A percentile compares a stretch with the other conserved stretches of the same genome.
These are phyloP conservation scores for Hystrix brachyura DNA, from an alignment of 2,113 vertebrate genomes.

Conservation along the genomic window DNA sequence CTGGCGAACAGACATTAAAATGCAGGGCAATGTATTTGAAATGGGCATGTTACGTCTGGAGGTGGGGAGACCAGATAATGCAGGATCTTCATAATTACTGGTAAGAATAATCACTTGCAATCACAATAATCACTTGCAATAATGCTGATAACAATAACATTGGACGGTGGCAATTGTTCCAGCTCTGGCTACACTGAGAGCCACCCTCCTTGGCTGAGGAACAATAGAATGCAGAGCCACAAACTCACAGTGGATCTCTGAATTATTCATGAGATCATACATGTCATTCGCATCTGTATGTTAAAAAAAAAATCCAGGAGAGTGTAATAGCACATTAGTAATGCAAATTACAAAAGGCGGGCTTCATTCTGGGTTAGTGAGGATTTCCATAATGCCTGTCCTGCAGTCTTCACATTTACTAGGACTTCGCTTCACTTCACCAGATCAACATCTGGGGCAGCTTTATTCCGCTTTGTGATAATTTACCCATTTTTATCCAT, in stretches of 20 bases:
- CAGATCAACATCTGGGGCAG: neutral
- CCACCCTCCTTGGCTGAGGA: conserved; percentile 44
- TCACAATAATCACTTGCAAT: conserved; percentile 73
- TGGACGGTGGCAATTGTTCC: conserved; percentile 55
- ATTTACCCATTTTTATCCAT: neutral
- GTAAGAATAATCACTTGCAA: conserved; percentile 70
- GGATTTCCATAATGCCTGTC: conserved; percentile 37
- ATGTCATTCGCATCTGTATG: conserved; percentile 75
- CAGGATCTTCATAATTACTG: conserved; percentile 56
- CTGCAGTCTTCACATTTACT: neutral
- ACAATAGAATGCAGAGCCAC: conserved; percentile 78
- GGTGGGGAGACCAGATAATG: conserved; percentile 49
- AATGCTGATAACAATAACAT: conserved; percentile 69
- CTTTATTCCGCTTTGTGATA: neutral
- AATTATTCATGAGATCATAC: conserved; percentile 82
- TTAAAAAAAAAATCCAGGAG: neutral
- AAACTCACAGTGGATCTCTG: conserved; percentile 64
- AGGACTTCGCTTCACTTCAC: conserved; percentile 16
- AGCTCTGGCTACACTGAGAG: conserved; percentile 46
- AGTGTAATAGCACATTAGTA: conserved; percentile 74
- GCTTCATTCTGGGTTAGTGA: conserved; percentile 66
- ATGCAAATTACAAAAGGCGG: conserved; percentile 76
- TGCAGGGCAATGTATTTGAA: conserved; percentile 45
- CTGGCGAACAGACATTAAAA: neutral
- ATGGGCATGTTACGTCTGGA: conserved; percentile 22